Conservation (phyloP, 2,113 vertebrate species). For the Pangasianodon gigas region DNA sequence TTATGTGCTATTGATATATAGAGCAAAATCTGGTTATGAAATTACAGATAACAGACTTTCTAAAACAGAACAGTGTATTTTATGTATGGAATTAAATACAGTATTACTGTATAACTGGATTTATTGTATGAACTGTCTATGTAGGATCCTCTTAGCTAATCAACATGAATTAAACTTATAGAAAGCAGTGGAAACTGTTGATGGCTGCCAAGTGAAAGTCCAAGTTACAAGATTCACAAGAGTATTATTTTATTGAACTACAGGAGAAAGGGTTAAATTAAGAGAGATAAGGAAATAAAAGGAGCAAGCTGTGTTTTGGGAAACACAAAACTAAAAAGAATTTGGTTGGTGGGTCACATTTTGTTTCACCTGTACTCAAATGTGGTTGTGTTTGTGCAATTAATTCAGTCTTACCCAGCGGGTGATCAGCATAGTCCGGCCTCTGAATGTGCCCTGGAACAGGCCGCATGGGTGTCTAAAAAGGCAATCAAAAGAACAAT, state of each 20-base stretch:
- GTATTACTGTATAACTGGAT: neutral
- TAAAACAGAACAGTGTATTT: neutral
- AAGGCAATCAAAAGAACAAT: neutral
- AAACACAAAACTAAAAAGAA: neutral
- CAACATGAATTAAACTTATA: neutral
- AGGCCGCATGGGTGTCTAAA: constrained; percentile 87
- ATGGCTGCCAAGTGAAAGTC: neutral
- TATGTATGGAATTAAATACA: neutral
- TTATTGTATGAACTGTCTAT: neutral
- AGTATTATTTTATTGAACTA: neutral
- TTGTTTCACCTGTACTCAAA: neutral
- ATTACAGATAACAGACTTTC: neutral
- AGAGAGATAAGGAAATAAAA: neutral
- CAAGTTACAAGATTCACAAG: neutral
- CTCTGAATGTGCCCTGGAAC: constrained; percentile 94
- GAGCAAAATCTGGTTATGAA: neutral
- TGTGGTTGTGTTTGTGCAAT: neutral
- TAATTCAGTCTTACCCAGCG: constrained; percentile 82
- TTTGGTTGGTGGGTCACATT: neutral
- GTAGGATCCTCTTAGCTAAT: neutral
- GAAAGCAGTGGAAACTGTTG: neutral
- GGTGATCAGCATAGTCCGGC: constrained; percentile 97
- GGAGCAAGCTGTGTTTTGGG: neutral
- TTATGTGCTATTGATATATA: neutral
- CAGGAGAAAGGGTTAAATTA: neutral